phyloP scores from a whole-genome alignment of 35 echinoderm and acorn worm species.

The Amphiura filiformis region DNA sequence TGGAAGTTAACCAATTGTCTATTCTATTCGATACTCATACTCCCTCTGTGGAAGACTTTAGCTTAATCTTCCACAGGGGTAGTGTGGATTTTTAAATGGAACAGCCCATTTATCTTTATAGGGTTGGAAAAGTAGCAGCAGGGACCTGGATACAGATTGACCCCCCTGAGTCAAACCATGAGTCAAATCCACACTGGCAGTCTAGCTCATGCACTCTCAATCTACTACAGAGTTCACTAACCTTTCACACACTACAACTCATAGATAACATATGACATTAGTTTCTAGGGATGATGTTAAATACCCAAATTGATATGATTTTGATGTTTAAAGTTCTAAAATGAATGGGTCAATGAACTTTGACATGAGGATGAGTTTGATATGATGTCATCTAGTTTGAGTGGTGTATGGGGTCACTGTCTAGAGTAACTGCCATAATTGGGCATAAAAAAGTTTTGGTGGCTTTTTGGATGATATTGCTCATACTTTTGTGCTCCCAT shows the following conservation, averaged over 20 bases:
- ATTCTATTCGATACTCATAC: no score
- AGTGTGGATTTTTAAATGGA: no score
- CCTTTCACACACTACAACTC: no score
- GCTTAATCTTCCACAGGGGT: no score
- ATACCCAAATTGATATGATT: background rate
- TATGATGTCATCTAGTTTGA: background rate
- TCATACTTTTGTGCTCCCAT: no score
- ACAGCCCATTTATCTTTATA: no score
- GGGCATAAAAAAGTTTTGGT: background rate
- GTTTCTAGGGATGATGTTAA: background rate
- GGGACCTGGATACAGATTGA: background rate
- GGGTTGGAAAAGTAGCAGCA: no score
- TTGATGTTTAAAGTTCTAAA: background rate
- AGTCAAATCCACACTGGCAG: background rate
- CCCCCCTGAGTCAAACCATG: background rate
- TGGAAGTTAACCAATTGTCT: no score
- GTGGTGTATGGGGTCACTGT: background rate
- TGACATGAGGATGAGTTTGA: background rate
- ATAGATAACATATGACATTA: no score
- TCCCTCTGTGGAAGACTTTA: no score
- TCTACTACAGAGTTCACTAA: background rate
- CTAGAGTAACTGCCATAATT: background rate
- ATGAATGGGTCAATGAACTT: background rate
- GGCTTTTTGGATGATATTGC: no score
- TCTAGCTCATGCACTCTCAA: background rate